These are phyloP conservation scores for Chironomus tentans DNA, from an alignment of 2,888 invertebrate species.

Conservation along the genomic window DNA sequence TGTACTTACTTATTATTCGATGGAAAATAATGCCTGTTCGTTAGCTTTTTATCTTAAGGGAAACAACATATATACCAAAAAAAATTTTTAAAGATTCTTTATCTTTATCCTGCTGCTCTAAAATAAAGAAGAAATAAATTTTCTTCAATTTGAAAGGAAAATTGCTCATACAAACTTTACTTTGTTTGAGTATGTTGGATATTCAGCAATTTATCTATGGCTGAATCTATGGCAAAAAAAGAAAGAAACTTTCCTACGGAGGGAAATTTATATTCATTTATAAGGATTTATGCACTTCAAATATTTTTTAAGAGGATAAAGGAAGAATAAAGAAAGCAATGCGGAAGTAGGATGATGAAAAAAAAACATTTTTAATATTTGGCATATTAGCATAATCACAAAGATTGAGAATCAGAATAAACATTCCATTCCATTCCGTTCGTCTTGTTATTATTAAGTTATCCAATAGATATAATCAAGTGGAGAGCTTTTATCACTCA, in stretches of 20 bases:
- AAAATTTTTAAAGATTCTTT: no score
- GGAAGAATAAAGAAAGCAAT: not conserved
- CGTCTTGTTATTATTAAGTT: not conserved
- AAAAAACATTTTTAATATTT: not conserved
- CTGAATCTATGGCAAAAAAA: not conserved
- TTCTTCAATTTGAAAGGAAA: not conserved
- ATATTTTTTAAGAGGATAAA: no score
- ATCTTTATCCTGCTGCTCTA: no score
- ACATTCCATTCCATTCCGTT: not conserved
- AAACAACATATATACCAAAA: no score
- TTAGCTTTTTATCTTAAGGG: not conserved
- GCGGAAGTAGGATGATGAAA: no score
- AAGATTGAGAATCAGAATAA: not conserved
- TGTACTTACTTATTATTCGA: not conserved
- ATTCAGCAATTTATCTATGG: not conserved
- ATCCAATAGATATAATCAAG: not conserved
- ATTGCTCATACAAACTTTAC: not conserved
- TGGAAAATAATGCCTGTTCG: slow-evolving; percentile 7
- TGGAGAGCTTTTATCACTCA: not conserved
- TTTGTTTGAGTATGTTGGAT: not conserved
- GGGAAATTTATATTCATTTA: not conserved
- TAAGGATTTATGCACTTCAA: not conserved
- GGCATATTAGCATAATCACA: not conserved
- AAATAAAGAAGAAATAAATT: not conserved
- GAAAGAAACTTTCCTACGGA: not conserved